phyloP scores from a whole-genome alignment of 2,797 vertebrate species.

The Prionace glauca region DNA sequence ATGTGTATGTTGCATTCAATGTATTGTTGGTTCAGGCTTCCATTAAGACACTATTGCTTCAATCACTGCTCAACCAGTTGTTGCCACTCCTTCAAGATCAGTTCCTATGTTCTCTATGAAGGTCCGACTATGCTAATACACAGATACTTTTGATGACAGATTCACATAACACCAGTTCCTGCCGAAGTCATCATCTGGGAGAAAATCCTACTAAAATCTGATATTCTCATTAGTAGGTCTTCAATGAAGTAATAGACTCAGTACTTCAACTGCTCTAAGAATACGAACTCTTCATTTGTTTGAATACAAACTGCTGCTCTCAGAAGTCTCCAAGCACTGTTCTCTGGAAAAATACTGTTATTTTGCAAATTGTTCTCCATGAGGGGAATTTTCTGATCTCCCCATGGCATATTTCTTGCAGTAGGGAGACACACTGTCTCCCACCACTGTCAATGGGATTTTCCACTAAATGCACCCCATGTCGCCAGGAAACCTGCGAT shows the following conservation, averaged over 20 bases:
- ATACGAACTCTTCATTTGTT: neutral
- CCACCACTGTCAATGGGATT: too few species aligned
- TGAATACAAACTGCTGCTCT: neutral
- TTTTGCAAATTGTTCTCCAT: neutral
- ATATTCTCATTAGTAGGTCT: neutral
- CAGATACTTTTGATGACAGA: neutral
- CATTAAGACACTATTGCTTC: neutral
- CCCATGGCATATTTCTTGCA: too few species aligned
- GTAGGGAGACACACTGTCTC: too few species aligned
- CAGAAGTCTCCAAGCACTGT: neutral
- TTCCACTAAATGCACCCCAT: too few species aligned
- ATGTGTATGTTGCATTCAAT: neutral
- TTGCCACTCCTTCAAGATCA: neutral
- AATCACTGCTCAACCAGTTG: neutral
- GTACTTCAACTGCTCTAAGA: neutral
- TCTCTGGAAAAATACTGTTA: neutral
- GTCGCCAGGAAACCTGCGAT: too few species aligned
- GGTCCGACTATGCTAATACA: neutral
- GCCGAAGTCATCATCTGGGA: neutral
- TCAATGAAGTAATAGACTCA: neutral
- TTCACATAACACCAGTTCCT: neutral
- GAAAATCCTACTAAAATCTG: neutral
- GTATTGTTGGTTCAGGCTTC: neutral
- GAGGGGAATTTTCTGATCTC: too few species aligned
- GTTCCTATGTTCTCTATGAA: neutral